Base-by-base conservation (phyloP, 2,888 invertebrate species). In the Cepaea hortensis region DNA sequence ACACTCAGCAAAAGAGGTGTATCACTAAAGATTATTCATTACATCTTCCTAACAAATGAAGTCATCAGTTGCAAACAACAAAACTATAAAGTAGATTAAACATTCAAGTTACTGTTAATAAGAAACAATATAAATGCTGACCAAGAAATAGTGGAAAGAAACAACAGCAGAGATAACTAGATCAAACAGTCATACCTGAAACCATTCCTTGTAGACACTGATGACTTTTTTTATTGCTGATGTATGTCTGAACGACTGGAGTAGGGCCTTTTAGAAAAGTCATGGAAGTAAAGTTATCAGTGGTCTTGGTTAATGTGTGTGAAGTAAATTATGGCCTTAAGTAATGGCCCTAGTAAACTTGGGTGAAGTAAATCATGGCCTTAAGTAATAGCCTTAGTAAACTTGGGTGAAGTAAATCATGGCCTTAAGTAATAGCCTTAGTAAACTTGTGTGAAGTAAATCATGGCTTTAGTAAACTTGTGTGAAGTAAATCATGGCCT, bases 171-270 rank as follows among this genome's bases (percentile, higher is more conserved):
- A 48, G 15, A 15, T 15, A 18, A 48, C 1, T 5, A 75, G 20
- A 75, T 13, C 2, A 18, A 75, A 50, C 15, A 48, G 15, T 61
- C 87, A 88, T 90, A 93, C 93, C 91, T 93, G 93, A 95, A 99
- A 98, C 97, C 99, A 97, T 94, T 99, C 98, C 94, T 98, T 97
- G 94, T 99, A 99, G 5, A 98, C 97, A 76, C 97, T 96, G 90
- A 99, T 97, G 75, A 98, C 97, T 92, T 97, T 96, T 80, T 98
- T 95, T 88, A 98, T 97, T 7, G 98, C 97, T 89, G 97, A 96
- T 20, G 98, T 97, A 94, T 98, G 97, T 3, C 96, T 96, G 94
- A 98, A 98, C 90, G 97, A 97, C 91, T 98, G 95, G 81, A 98
- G 95, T 95, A 98, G 97, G 65, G 98, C 98, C 94, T 94, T 91